phyloP scores from a whole-genome alignment of 2,888 invertebrate species.

The Ferrisia virgata region DNA sequence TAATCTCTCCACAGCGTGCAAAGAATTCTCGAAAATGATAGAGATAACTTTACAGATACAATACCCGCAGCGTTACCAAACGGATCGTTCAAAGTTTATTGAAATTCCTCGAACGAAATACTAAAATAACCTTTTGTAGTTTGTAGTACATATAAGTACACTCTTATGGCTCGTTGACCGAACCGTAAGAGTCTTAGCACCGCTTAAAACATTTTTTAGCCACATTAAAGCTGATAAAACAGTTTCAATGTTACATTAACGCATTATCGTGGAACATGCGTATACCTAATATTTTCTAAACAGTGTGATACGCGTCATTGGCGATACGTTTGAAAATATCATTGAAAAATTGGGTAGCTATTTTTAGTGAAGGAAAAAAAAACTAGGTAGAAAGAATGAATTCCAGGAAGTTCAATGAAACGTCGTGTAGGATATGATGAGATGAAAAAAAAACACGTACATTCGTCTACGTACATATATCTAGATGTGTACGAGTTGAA shows the following conservation, averaged over 20 bases:
- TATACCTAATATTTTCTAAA: not conserved
- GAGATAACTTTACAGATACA: not conserved
- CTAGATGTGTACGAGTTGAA: not conserved
- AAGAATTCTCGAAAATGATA: not conserved
- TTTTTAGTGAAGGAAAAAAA: not conserved
- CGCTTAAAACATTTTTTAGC: not conserved
- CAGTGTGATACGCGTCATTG: not conserved
- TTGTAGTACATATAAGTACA: not conserved
- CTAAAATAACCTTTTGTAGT: not conserved
- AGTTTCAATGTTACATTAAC: not conserved
- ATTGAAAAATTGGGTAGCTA: not conserved
- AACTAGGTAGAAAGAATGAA: not conserved
- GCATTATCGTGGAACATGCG: not conserved
- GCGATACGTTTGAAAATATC: not conserved
- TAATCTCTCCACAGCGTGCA: no score
- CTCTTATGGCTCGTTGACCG: not conserved
- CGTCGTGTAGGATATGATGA: not conserved
- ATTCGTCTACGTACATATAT: not conserved
- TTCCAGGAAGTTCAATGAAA: slow-evolving; percentile 24
- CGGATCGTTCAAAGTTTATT: not conserved
- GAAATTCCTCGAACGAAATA: not conserved
- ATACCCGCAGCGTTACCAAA: not conserved
- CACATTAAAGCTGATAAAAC: not conserved
- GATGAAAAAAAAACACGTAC: slow-evolving; percentile 3
- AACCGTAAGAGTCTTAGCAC: not conserved